These are phyloP conservation scores for Macrosiphum euphorbiae DNA, from an alignment of 2,888 invertebrate genomes.

Conservation along the genomic window DNA sequence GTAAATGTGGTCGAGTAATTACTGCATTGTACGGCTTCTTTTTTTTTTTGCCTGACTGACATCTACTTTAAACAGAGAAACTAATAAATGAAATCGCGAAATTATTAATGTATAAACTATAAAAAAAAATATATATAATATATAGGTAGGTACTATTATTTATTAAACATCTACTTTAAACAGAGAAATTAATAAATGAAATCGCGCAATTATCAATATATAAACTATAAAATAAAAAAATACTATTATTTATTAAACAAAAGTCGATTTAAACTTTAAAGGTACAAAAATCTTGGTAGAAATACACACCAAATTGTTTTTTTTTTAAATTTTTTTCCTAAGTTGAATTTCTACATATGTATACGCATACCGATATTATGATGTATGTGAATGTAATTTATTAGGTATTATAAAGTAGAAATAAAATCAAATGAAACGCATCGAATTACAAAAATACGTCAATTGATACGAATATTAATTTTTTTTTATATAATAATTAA, in stretches of 20 bases:
- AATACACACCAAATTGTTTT: background rate
- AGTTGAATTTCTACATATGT: background rate
- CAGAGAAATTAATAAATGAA: background rate
- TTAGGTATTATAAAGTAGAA: background rate
- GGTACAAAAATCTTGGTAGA: background rate
- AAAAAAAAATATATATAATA: background rate
- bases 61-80: background rate
- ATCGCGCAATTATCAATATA: background rate
- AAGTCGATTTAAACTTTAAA: background rate
- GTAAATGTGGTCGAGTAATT: background rate
- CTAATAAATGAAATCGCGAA: background rate
- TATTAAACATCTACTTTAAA: background rate
- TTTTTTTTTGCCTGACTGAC: background rate
- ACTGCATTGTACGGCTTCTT: background rate
- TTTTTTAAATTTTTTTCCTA: background rate
- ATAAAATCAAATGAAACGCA: background rate
- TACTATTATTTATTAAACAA: background rate
- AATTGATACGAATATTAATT: background rate
- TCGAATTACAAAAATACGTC: background rate
- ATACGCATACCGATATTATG: background rate
- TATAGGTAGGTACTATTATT: background rate
- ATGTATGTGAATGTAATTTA: background rate
- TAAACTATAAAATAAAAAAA: background rate
- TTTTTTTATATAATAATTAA: background rate
- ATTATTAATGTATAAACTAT: background rate